Evolutionary conservation across 2,797 vertebrate genomes (phyloP).

Genomic region (Etheostoma perlongum): DNA sequence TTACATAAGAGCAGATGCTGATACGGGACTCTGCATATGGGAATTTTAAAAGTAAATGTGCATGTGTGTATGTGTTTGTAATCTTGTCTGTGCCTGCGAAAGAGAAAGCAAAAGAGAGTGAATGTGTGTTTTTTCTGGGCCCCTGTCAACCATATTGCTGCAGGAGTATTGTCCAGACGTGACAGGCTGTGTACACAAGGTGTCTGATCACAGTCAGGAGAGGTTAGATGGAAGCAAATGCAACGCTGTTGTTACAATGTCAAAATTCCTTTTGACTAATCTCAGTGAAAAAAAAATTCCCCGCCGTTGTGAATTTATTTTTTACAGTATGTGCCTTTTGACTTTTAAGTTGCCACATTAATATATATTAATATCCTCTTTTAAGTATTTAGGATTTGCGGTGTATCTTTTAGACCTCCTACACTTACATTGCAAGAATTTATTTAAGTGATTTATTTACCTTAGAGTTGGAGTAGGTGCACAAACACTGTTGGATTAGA

Average conservation of each 20-base stretch:
- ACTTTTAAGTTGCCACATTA: slow-evolving; percentile 6
- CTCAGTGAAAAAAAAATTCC: slow-evolving; percentile 24
- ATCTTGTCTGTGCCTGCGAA: slow-evolving; percentile 36
- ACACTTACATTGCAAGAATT: slow-evolving; percentile 19
- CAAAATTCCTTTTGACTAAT: slow-evolving; percentile 38
- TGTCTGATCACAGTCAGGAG: slow-evolving; percentile 30
- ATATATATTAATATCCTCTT: slow-evolving; percentile 12
- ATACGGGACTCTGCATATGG: slow-evolving; percentile 12
- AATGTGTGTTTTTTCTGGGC: slow-evolving; percentile 38
- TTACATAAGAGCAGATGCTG: slow-evolving; percentile 27
- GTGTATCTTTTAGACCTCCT: slow-evolving; percentile 22
- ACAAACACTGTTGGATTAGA: slow-evolving; percentile 18
- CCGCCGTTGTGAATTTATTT: background rate
- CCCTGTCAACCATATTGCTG: slow-evolving; percentile 38
- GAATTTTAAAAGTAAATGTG: slow-evolving; percentile 17
- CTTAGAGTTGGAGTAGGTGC: background rate
- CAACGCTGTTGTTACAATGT: slow-evolving; percentile 32
- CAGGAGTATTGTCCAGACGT: slow-evolving; percentile 51
- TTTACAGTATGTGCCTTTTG: slow-evolving; percentile 15
- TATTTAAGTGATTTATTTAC: slow-evolving; percentile 43
- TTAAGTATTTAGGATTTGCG: slow-evolving; percentile 10
- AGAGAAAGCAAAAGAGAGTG: slow-evolving; percentile 27
- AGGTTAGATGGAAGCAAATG: slow-evolving; percentile 25
- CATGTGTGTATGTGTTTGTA: slow-evolving; percentile 28
- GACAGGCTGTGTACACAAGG: slow-evolving; percentile 52